phyloP scores from a whole-genome alignment of 2,797 vertebrate species.

The Scarus forsteni region DNA sequence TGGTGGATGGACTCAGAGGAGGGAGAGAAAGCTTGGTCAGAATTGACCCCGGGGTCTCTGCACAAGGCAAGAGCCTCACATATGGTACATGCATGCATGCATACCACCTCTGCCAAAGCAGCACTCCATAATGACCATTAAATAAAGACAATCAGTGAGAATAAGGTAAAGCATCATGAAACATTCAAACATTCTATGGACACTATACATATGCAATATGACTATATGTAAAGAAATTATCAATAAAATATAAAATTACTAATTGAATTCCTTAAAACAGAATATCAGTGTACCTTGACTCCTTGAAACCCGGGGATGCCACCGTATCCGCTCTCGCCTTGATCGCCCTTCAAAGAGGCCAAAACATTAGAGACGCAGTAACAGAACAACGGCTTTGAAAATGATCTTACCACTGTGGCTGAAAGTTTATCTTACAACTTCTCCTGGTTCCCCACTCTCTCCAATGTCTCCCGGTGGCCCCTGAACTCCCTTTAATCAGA shows the following conservation, averaged over 20 bases:
- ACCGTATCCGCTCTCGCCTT: slow-evolving; percentile 81
- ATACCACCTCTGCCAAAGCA: no score
- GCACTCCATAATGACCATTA: no score
- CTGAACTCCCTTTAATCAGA: slow-evolving; percentile 78
- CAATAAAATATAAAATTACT: not conserved
- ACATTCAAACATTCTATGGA: no score
- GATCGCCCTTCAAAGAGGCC: slow-evolving; percentile 71
- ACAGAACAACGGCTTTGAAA: slow-evolving; percentile 39
- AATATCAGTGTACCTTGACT: slow-evolving; percentile 82
- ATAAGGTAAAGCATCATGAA: no score
- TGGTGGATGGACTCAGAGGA: no score
- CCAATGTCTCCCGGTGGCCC: slow-evolving; percentile 80
- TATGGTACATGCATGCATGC: no score
- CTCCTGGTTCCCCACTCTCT: slow-evolving; percentile 69
- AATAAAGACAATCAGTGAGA: no score
- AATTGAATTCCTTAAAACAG: not conserved
- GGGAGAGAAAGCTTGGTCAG: no score
- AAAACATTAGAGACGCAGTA: slow-evolving; percentile 45
- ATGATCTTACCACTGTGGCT: slow-evolving; percentile 21
- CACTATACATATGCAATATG: no score
- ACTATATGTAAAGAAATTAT: no score
- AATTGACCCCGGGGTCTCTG: no score
- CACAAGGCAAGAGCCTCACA: no score
- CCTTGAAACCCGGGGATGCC: slow-evolving; percentile 85
- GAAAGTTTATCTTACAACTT: slow-evolving; percentile 73